Conservation (phyloP, 1,140 invertebrate species). For the Cephus cinctus region DNA sequence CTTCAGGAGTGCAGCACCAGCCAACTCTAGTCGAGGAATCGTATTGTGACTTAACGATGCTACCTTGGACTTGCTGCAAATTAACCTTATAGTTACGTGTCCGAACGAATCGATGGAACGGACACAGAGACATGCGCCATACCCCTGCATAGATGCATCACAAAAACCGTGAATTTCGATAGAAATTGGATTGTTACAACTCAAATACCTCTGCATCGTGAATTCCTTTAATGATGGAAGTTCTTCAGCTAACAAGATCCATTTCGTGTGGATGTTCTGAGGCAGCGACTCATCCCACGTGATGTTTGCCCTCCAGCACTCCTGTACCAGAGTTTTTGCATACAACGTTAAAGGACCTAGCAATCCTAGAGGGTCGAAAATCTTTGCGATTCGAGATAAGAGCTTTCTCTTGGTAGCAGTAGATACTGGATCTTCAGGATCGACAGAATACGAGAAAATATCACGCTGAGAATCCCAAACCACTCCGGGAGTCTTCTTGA, state of each 20-base stretch:
- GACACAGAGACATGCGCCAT: not conserved
- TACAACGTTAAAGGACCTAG: constrained; percentile 18
- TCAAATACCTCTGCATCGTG: not conserved
- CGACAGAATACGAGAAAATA: not conserved
- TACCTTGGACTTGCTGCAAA: too few species aligned
- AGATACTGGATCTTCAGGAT: not conserved
- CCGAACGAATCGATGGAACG: too few species aligned
- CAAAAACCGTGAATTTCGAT: not conserved
- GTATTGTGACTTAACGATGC: too few species aligned
- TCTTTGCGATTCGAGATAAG: constrained; percentile 9
- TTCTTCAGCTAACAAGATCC: not conserved
- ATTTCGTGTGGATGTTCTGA: not conserved
- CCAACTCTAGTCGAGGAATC: too few species aligned
- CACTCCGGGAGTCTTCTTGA: constrained; percentile 7
- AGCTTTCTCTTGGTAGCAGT: constrained; percentile 12
- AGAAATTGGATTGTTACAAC: not conserved
- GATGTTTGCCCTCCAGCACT: constrained; percentile 17
- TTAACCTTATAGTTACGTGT: too few species aligned
- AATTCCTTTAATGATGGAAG: not conserved
- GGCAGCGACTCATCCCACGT: constrained; percentile 19
- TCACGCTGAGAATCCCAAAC: not conserved
- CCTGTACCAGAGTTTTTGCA: constrained; percentile 18
- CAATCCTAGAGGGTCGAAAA: constrained; percentile 27
- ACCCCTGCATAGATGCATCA: not conserved
- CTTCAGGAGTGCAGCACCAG: too few species aligned